Base-by-base conservation (phyloP, 2,888 invertebrate species). In the Gnatocerus cornutus region DNA sequence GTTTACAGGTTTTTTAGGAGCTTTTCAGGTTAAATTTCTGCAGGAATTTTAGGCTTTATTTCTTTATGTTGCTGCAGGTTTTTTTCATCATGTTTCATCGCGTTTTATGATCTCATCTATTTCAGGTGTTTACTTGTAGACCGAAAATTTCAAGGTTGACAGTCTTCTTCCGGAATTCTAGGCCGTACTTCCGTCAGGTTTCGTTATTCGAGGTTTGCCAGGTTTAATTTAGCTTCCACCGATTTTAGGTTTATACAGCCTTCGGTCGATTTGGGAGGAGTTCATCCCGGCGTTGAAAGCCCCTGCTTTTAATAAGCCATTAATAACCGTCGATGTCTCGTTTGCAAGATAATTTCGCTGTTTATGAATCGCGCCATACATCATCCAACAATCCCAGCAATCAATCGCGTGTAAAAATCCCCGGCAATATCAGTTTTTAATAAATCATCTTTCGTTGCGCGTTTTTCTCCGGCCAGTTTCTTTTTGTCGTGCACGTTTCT, bases 331-430 rank as follows among this genome's bases (percentile, higher is more conserved):
- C 9, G 33, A 33, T 33, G 33, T 33, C 33, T 33, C 33, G 33
- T 33, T 33, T 33, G 9, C 33, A 33, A 33, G 3, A n/a, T 33
- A 33, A 33, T 33, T 33, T 33, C 33, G 33, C 33, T 7, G 33
- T 33, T 33, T 33, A 33, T 33, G 3, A 7, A 33, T 33, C 33
- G 1, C n/a, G 33, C 33, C 33, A 33, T 33, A 33, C 33, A 33
- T 33, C 33, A 33, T 33, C 33, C 33, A 33, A 33, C 33, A 33
- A 33, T 33, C 33, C 33, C 33, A n/a, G 33, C 33, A 33, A 33
- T 33, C 33, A 33, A 33, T 33, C 33, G 33, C 33, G 33, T 33
- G 33, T 33, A 33, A 33, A 33, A 33, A 33, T 33, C n/a, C 33
- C 1, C 33, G 7, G 7, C 33, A 33, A 33, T 33, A 33, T 33